These are phyloP conservation scores for Dermolepida albohirtum DNA, from an alignment of 2,888 invertebrate species.

Conservation along the genomic window DNA sequence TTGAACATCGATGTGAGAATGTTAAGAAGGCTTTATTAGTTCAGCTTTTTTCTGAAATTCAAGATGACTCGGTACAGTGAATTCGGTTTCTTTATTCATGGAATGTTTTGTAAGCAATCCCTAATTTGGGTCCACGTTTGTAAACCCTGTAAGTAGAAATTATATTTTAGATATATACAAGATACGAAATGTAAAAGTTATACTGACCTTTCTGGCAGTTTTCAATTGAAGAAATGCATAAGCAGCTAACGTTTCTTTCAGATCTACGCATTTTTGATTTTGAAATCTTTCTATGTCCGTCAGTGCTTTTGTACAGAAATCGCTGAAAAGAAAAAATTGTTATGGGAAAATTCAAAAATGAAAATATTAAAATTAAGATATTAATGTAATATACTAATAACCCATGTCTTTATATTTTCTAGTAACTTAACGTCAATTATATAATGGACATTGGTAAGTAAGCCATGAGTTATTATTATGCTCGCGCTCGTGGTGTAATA, in stretches of 20 bases:
- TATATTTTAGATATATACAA: neutral
- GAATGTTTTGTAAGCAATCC: slow-evolving; percentile 80
- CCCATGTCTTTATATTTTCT: too few species aligned
- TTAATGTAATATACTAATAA: too few species aligned
- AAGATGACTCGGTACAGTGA: neutral
- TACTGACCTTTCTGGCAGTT: slow-evolving; percentile 77
- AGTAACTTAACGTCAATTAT: too few species aligned
- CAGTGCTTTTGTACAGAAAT: slow-evolving; percentile 75
- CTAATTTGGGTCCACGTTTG: slow-evolving; percentile 83
- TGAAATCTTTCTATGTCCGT: slow-evolving; percentile 79
- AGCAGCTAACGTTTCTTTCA: slow-evolving; percentile 77
- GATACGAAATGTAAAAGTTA: slow-evolving; percentile 6
- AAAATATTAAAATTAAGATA: neutral
- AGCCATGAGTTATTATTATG: too few species aligned
- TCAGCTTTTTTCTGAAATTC: neutral
- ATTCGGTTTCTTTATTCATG: slow-evolving; percentile 62
- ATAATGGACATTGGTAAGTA: too few species aligned
- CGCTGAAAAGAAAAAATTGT: slow-evolving; percentile 65
- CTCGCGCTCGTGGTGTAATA: too few species aligned
- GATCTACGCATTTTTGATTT: slow-evolving; percentile 77
- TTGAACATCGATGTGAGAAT: slow-evolving; percentile 7
- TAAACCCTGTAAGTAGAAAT: slow-evolving; percentile 70
- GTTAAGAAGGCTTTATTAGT: neutral
- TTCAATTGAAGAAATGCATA: slow-evolving; percentile 80
- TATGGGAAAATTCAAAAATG: slow-evolving; percentile 10